Percentiles rank a stretch among this genome's conserved stretches.
Evolutionary conservation across 2,113 vertebrate genomes (phyloP).

Genomic region (Cygnus buccinator): DNA sequence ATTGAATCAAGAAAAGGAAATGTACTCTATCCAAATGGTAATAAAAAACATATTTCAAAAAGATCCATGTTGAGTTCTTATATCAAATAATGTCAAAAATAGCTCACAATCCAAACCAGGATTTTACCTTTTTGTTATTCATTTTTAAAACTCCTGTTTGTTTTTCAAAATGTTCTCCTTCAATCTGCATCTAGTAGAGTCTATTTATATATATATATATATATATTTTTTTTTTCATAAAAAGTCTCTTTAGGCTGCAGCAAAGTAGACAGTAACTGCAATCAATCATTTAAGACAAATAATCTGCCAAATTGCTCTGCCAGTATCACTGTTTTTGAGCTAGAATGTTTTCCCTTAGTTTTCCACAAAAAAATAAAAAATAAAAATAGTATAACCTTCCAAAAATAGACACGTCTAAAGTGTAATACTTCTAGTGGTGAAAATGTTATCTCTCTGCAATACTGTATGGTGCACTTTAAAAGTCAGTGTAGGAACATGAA

Average conservation of each 20-base stretch:
- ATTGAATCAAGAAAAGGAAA: constrained; percentile 62
- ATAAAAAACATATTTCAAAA: constrained; percentile 54
- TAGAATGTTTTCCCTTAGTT: constrained; percentile 6
- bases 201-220: background rate
- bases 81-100: constrained; percentile 8
- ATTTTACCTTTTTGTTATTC: constrained; percentile 26
- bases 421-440: background rate
- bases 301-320: background rate
- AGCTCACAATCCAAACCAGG: background rate
- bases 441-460: background rate
- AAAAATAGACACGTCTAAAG: background rate
- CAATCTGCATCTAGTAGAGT: background rate
- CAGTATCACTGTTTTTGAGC: background rate
- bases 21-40: constrained; percentile 41
- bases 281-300: background rate
- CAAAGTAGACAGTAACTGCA: background rate
- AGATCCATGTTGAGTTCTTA: background rate
- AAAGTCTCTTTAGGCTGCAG: background rate
- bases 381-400: background rate
- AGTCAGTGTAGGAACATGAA: background rate
- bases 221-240: background rate
- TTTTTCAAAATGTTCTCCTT: background rate
- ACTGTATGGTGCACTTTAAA: background rate
- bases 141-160: background rate
- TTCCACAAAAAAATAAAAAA: background rate